Evolutionary conservation across 2,888 invertebrate species (phyloP).

Genomic region (Cyaniris semiargus): DNA sequence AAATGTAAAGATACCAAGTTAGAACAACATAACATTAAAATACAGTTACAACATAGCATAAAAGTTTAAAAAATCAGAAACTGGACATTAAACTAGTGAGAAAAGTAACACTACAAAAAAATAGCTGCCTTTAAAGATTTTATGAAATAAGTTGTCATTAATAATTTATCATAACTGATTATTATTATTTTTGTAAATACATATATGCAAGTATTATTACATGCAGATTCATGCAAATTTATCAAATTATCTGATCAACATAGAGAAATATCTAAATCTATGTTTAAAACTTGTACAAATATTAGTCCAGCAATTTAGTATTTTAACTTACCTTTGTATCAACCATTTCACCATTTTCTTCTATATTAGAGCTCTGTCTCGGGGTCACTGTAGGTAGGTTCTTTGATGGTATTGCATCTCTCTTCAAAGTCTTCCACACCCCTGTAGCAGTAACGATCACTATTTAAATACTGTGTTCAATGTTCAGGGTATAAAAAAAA

Average conservation of each 20-base stretch:
- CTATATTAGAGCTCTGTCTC: constrained; percentile 50
- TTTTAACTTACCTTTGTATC: constrained; percentile 54
- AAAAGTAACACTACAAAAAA: not conserved
- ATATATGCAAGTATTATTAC: too few species aligned
- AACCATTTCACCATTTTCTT: constrained; percentile 45
- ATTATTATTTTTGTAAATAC: too few species aligned
- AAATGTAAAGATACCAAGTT: constrained; percentile 32
- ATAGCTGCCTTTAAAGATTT: too few species aligned
- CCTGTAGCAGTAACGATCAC: constrained; percentile 48
- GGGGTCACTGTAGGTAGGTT: constrained; percentile 67
- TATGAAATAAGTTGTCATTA: too few species aligned
- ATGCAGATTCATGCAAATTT: too few species aligned
- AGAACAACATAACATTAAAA: not conserved
- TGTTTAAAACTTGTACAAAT: not conserved
- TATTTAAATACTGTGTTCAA: not conserved
- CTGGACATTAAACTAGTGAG: not conserved
- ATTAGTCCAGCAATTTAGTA: not conserved
- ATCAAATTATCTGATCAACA: too few species aligned
- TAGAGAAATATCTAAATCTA: too few species aligned
- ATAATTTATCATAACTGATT: too few species aligned
- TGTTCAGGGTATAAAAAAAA: not conserved
- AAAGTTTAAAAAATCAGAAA: not conserved
- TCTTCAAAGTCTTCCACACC: constrained; percentile 71
- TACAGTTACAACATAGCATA: not conserved
- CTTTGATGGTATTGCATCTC: constrained; percentile 71